Base-by-base conservation (phyloP, 2,113 vertebrate genomes). In the Percopsis transmontana region DNA sequence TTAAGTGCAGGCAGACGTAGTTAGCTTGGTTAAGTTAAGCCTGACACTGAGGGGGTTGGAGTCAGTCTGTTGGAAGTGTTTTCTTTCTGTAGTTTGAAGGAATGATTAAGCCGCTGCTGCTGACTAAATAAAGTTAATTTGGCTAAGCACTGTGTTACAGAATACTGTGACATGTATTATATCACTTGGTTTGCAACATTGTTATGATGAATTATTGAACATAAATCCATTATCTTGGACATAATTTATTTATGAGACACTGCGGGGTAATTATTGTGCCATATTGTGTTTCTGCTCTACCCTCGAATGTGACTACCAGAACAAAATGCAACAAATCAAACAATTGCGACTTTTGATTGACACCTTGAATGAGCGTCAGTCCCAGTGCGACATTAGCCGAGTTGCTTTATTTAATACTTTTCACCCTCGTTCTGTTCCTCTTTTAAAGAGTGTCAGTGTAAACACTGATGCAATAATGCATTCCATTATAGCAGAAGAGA, bases 381-480 rank as follows among this genome's bases (percentile, higher is more conserved):
- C 89, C 81, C 87, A 78, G 59, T 86, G 87, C 80, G 75, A 85
- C 83, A 88, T 89, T 83, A 88, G 76, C 70, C 44, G 76, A 87
- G 89, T 87, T 89, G 77, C 88, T 89, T 88, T 88, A 87, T 90
- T 91, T 90, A 91, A 87, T 74, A 45, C 73, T 72, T 88, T 90
- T 91, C 79, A 83, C 70, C 62, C 56, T 66, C 78, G 76, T 86
- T 87, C 85, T 87, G 87, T 90, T 90, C 89, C 88, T 90, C 87
- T 87, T 90, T 91, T 88, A 2, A 53, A 89, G 85, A 65, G 18
- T 47, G 72, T 72, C 89, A 88, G 19, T 93, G 91, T 92, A 92
- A 92, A 93, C 92, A 92, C 86, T 91, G 91, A 92, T 90, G 90
- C 89, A 91, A 88, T 90, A 90, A 90, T 83, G 80, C 83, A 83